phyloP scores from a whole-genome alignment of 2,888 invertebrate species.

The Orthosia cruda region DNA sequence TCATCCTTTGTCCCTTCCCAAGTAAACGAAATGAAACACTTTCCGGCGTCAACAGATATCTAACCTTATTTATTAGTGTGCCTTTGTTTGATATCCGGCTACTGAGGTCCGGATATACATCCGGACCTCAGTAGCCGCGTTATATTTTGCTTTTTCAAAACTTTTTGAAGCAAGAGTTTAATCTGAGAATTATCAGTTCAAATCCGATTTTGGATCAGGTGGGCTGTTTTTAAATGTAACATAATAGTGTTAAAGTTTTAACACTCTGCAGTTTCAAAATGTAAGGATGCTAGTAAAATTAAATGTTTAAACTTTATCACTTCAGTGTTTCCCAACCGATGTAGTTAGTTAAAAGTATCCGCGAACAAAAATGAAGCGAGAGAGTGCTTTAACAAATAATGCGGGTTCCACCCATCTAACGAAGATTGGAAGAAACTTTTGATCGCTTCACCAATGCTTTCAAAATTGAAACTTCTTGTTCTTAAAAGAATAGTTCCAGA shows the following conservation, averaged over 20 bases:
- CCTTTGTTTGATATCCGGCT: no score
- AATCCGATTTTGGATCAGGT: no score
- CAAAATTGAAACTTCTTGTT: slow-evolving; percentile 33
- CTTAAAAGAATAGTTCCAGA: no score
- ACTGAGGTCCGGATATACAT: no score
- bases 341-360: slow-evolving; percentile 36
- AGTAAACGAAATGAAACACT: no score
- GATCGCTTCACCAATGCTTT: slow-evolving; percentile 28
- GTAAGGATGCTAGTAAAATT: slow-evolving; percentile 8
- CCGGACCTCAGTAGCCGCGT: no score
- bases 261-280: slow-evolving; percentile 12
- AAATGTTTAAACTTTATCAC: slow-evolving; percentile 25
- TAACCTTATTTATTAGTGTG: no score
- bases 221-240: no score
- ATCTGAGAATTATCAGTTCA: no score
- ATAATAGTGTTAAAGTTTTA: slow-evolving; percentile 9
- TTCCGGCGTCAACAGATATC: no score
- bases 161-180: background rate
- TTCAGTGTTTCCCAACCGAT: slow-evolving; percentile 12
- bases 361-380: slow-evolving; percentile 35
- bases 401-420: slow-evolving; percentile 27
- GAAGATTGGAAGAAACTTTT: slow-evolving; percentile 49
- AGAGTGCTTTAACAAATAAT: slow-evolving; percentile 47
- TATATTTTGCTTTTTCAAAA: slow-evolving; percentile 1
- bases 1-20: no score